Conservation (phyloP, 2,797 vertebrate genomes). For the Eurystomus glaucurus region DNA sequence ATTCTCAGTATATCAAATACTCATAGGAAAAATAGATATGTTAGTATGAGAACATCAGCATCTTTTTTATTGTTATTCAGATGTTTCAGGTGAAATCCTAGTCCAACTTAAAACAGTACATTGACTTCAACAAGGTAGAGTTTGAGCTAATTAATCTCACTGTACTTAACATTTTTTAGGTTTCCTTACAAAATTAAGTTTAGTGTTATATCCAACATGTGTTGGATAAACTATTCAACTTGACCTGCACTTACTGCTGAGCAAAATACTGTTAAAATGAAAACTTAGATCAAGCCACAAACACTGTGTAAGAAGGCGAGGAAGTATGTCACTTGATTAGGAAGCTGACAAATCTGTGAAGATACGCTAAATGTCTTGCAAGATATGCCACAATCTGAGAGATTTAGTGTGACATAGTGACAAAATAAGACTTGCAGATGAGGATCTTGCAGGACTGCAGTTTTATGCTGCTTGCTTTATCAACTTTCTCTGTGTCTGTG, state of each 20-base stretch:
- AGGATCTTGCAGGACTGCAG: not conserved
- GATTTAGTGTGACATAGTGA: not conserved
- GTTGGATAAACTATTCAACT: not conserved
- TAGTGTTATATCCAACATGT: not conserved
- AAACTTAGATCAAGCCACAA: not conserved
- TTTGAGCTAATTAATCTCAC: not conserved
- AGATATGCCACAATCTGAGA: not conserved
- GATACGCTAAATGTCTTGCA: rapidly evolving
- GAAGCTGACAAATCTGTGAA: not conserved
- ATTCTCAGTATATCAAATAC: not conserved
- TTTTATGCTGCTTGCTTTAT: not conserved
- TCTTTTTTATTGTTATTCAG: not conserved
- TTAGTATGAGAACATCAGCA: not conserved
- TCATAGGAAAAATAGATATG: not conserved
- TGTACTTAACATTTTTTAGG: not conserved
- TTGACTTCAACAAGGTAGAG: not conserved
- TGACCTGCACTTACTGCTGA: not conserved
- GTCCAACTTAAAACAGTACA: not conserved
- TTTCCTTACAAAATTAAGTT: not conserved
- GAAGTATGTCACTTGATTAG: not conserved
- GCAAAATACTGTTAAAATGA: not conserved
- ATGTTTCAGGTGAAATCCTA: not conserved
- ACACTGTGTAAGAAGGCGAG: not conserved
- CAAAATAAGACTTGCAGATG: not conserved
- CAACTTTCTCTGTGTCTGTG: not conserved